Evolutionary conservation across 2,113 vertebrate genomes (phyloP), one percentile per base, ranked within the genome.

Genomic region (Astur gentilis): DNA sequence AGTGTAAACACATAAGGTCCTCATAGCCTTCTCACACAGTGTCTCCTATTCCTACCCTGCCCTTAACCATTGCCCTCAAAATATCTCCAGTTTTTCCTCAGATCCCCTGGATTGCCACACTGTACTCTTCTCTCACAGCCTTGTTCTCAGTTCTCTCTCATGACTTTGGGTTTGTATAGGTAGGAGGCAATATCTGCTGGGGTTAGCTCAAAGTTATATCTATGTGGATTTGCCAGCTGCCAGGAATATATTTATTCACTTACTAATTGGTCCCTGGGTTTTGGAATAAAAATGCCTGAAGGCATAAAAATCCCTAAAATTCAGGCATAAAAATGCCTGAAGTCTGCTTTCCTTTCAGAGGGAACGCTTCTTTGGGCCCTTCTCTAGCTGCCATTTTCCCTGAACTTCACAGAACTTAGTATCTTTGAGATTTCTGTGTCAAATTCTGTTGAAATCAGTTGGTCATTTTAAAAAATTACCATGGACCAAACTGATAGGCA

Each of bases 221-320:
- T n/a, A 2, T 36, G 50, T 83, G 65, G 61, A 85, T 96, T 95
- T 94, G 27, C 71, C 66, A 81, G 61, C 85, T 93, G 50, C 65
- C 42, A 76, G 66, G 27, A 86, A 76, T 42, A 5, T 66, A 60
- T 67, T 94, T 88, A 88, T 75, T 90, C 61, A 45, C 36, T 87
- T 82, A 44, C 65, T 96, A 93, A 87, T 92, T 90, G 75, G 82
- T 78, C 36, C n/a, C 65, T 77, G 61, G 55, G 45, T 95, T n/a
- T 88, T 92, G 57, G 31, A 93, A 82, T 84, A 78, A 90, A 95
- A 91, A 76, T 64, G 57, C 36, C 50, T 83, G n/a, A 92, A 94
- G 54, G 45, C 50, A 78, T 72, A 73, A 84, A 95, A 95, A 49
- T 66, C 19, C 50, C 42, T 80, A 31, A 82, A 87, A 87, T 82